Evolutionary conservation across 2,113 vertebrate species (phyloP), one percentile per base, ranked within the genome.

Genomic region (Toxotes jaculatrix): DNA sequence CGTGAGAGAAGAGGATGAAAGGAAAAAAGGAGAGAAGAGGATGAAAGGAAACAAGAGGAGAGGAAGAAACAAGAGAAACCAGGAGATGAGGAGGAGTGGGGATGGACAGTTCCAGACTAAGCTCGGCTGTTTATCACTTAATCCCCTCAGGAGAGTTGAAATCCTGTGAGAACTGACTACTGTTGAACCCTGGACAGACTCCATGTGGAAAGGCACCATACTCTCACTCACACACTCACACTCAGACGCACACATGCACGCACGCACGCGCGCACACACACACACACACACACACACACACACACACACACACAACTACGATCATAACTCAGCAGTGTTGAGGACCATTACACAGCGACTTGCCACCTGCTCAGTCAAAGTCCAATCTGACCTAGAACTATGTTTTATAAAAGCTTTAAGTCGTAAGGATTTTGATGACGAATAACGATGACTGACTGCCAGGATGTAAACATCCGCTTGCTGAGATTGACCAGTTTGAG

Each of bases 161-260:
- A 88, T 71, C 86, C 83, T 92, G 86, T 91, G 94, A 93, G 92
- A 94, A 94, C 90, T 60, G 76, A 92, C 92, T 94, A 92, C 91
- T 92, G 91, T 90, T 79, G 91, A 89, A 86, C 87, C 70, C 82
- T 92, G 91, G 78, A 92, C 61, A 38, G 75, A 60, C 83, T 87
- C 85, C 85, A 89, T 89, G 88, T 77, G 76, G 69, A 73, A 77
- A 74, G 36, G n/a, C 70, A 62, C 0, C 51, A 21, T 36, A 51
- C 73, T 69, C 36, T 47, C 66, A 23, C 36, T 7, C 40, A 53
- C 21, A 5, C 36, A 65, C 69, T 17, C 59, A 43, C 59, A 17
- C 64, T 61, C 70, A 0, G 45, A 17, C 42, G 40, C 73, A 69
- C 36, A 55, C 63, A 32, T 32, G 10, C 47, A 53, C 21, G 3